Conservation (phyloP, 92 coral and sea anemone species). For the Paramuricea clavata region DNA sequence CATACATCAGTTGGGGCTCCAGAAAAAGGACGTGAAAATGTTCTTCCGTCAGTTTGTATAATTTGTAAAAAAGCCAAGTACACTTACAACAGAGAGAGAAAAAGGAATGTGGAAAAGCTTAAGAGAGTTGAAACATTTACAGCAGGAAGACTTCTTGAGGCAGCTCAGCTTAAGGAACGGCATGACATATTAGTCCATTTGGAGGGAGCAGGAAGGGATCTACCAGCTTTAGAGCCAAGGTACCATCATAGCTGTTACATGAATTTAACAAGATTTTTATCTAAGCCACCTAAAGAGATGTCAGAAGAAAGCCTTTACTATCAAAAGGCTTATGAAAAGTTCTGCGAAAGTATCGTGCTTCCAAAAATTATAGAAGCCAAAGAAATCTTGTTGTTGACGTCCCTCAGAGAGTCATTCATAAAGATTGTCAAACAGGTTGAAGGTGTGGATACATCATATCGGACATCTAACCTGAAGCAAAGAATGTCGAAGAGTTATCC, state of each 20-base stretch:
- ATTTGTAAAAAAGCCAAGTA: not conserved
- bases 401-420: not conserved
- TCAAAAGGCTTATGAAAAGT: not conserved
- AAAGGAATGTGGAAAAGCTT: not conserved
- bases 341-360: not conserved
- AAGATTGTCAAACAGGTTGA: not conserved
- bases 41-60: not conserved
- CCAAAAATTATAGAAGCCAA: not conserved
- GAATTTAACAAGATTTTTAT: not conserved
- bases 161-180: not conserved
- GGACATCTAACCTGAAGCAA: not conserved
- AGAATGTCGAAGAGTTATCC: not conserved
- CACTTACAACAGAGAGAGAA: not conserved
- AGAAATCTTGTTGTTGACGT: not conserved
- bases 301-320: not conserved
- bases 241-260: constrained; percentile 9
- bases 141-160: constrained; percentile 23
- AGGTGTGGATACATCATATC: not conserved
- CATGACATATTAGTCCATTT: constrained; percentile 11
- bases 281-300: not conserved
- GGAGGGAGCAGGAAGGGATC: constrained; percentile 18
- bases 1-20: not conserved
- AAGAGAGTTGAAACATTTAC: constrained; percentile 5
- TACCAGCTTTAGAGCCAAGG: constrained; percentile 10
- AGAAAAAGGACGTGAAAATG: not conserved